Base-by-base conservation (phyloP, 2,888 invertebrate genomes). In the Xestia c-nigrum region DNA sequence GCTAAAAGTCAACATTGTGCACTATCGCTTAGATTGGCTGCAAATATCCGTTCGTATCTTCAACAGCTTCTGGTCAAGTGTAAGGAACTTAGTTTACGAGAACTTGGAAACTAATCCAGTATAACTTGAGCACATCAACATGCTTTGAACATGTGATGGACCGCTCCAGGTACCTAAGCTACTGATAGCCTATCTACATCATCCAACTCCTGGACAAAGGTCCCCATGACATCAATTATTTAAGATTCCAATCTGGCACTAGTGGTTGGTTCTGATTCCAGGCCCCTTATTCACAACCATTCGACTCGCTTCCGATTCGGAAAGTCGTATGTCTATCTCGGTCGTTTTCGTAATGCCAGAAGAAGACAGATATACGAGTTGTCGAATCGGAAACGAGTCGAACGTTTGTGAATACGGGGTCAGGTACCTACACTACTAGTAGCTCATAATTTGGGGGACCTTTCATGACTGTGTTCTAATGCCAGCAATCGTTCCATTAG, bases 401-500 rank as follows among this genome's bases (percentile, higher is more conserved):
- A n/a, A n/a, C n/a, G n/a, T n/a, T n/a, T n/a, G n/a, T n/a, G n/a
- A n/a, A n/a, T n/a, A n/a, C n/a, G n/a, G n/a, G n/a, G n/a, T n/a
- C n/a, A n/a, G 14, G n/a, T 64, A 46, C 19, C 9, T 16, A 31
- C 16, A 21, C 10, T 52, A 21, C 12, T 38, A n/a, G 16, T 19
- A 14, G 5, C 31, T 14, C 19, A 46, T 38, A n/a, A 52, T 61
- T 70, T 61, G 16, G 16, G 12, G 38, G 46, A 38, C 12, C 43
- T 50, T 43, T 19, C n/a, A 50, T 7, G 21, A 40, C 1, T 21
- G 0, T 50, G n/a, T 14, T n/a, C 5, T 24, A 5, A 6, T 21
- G 47, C 67, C 21, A 68, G 50, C 50, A 79, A 57, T 68, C n/a
- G 57, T 52, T 9, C 31, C 64, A 65, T n/a, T n/a, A 10, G 7